Base-by-base conservation (phyloP, 2,888 invertebrate species). In the Drosophila ezoana region DNA sequence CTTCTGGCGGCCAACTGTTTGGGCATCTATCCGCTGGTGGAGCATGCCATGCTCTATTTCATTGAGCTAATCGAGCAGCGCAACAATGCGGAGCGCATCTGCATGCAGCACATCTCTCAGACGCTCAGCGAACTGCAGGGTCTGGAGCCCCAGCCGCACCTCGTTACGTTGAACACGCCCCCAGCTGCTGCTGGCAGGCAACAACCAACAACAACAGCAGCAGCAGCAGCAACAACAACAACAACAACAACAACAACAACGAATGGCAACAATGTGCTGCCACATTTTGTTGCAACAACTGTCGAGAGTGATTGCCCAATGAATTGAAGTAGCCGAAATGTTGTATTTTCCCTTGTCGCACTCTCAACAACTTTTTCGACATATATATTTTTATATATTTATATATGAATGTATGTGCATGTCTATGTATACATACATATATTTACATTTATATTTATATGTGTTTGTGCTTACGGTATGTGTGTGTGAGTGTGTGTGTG, bases 1-100 rank as follows among this genome's bases (percentile, higher is more conserved):
- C 57, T 81, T 2, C 35, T 79, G 45, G 76, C 76, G 5, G 71
- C 79, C 23, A 68, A 76, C 4, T 57, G 23, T 6, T 13, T 84
- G 43, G 70, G 54, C 48, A 52, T 81, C 23, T 38, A 67, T 38
- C 64, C 76, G 0, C 16, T 81, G 18, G 54, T 65, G 23, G 70
- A 61, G 20, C 66, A 71, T 14, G 57, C 69, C 3, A 32, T 32
- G 23, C 41, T 38, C 3, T 72, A 70, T 18, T 64, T 76, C 3
- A 32, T 40, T 0, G 64, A 78, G 5, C n/a, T 73, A 0, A 52
- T 73, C 14, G 38, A 54, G 2, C 35, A 58, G 13, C 62, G 47
- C 2, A 44, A 62, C 8, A 16, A 6, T 11, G 56, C 20, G 4
- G 70, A 66, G 5, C 20, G 32, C 52, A 6, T 10, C 0, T 5